Evolutionary conservation across 2,113 vertebrate species (phyloP).

Genomic region (Pampusana beccarii): DNA sequence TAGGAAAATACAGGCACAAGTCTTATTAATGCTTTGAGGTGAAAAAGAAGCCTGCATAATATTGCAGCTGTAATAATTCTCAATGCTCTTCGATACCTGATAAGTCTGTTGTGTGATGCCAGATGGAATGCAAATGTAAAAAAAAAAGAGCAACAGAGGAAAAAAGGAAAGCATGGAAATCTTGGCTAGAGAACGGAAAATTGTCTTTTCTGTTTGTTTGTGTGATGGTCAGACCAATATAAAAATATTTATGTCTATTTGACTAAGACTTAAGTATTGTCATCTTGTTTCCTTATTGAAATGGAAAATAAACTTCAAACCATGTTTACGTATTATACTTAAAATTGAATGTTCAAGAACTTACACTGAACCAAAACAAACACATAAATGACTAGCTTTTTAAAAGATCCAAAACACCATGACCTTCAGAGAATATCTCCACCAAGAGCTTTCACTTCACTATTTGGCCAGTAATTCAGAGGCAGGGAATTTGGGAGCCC

Average conservation of each 20-base stretch:
- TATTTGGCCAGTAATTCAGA: neutral
- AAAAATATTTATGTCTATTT: neutral
- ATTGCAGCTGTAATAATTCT: neutral
- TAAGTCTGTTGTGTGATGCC: neutral
- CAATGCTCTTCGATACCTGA: neutral
- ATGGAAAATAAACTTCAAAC: neutral
- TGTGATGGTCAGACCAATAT: neutral
- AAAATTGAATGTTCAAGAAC: neutral
- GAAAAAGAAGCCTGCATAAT: neutral
- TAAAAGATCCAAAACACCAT: neutral
- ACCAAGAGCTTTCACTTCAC: neutral
- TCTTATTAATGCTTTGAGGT: neutral
- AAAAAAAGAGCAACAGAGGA: fast-evolving
- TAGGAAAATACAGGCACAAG: neutral
- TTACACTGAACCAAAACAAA: neutral
- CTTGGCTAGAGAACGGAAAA: neutral
- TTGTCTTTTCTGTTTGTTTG: neutral
- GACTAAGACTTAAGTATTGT: neutral
- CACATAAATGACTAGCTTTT: neutral
- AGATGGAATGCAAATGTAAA: neutral
- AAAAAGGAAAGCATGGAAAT: neutral
- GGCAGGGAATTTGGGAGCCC: neutral
- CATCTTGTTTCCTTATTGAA: neutral
- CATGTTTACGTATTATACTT: neutral
- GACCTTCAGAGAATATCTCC: neutral